Conservation (phyloP, 2,113 vertebrate species). For the Pheucticus melanocephalus region DNA sequence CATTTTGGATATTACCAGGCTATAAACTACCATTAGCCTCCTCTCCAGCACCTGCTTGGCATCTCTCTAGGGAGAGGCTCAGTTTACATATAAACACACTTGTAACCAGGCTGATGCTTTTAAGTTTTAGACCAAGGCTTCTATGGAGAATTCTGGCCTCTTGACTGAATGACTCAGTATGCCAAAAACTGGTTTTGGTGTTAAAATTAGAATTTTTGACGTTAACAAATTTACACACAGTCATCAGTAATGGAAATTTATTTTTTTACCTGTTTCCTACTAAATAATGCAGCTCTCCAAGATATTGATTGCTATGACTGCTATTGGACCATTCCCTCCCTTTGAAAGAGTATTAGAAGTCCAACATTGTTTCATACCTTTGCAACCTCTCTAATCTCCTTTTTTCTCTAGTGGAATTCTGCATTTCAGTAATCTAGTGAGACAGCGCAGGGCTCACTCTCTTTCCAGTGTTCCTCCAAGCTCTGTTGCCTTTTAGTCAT, state of each 20-base stretch:
- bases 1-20: background rate
- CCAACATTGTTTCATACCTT: background rate
- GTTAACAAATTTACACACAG: background rate
- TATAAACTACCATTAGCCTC: background rate
- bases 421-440: background rate
- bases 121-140: background rate
- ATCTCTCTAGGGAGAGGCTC: background rate
- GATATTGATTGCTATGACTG: background rate
- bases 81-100: background rate
- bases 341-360: background rate
- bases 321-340: background rate
- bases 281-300: background rate
- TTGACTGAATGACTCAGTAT: background rate
- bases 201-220: background rate
- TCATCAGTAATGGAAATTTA: background rate
- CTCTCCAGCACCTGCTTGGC: background rate
- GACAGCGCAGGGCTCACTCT: background rate
- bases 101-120: background rate
- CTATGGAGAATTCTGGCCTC: background rate
- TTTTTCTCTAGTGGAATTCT: background rate
- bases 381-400: background rate
- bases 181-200: background rate
- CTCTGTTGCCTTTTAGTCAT: background rate
- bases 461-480: background rate
- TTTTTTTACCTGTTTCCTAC: background rate